Evolutionary conservation across 2,888 invertebrate species (phyloP), one percentile per base, ranked within the genome.

Genomic region (Odiellus spinosus): DNA sequence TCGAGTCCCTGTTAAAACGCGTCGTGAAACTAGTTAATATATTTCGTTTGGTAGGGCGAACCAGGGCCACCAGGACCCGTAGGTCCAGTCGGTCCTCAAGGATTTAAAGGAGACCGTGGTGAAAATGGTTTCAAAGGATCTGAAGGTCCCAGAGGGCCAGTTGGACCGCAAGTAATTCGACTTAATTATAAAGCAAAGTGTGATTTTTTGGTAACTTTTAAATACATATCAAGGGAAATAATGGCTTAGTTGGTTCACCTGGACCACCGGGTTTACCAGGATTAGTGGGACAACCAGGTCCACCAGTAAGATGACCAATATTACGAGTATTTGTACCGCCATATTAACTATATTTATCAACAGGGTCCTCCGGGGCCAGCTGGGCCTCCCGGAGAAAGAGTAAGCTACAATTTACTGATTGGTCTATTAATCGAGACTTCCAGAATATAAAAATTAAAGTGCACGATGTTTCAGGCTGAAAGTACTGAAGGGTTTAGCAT

Each of bases 291-390:
- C 58, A 66, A 39, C 67, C 67, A 20, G 72, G 72, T 46, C 63
- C 60, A 42, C 60, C 62, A 53, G 68, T 67, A 59, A 56, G 56
- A 44, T 17, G 17, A 6, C 12, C 20, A 8, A 26, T 26, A 26
- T 26, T 26, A 26, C 4, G 8, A 26, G 47, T 52, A 47, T 44
- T 47, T 42, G 42, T 43, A 39, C 14, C 26, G 26, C 26, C 8
- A 85, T 86, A 82, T 59, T 79, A 82, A 59, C 67, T 87, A 58
- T 74, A 73, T 57, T 40, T 69, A 71, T 14, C 56, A 71, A 75
- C 58, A 67, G 47, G 77, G 78, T 42, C 76, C 78, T 4, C 76
- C 80, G 26, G 78, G 79, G 15, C 67, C 69, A 39, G 62, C 67
- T 12, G 76, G 76, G 1, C 48, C 60, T 0, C 54, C 61, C 17